Base-by-base conservation (phyloP, 2,113 vertebrate genomes). In the Gobiocypris rarus region DNA sequence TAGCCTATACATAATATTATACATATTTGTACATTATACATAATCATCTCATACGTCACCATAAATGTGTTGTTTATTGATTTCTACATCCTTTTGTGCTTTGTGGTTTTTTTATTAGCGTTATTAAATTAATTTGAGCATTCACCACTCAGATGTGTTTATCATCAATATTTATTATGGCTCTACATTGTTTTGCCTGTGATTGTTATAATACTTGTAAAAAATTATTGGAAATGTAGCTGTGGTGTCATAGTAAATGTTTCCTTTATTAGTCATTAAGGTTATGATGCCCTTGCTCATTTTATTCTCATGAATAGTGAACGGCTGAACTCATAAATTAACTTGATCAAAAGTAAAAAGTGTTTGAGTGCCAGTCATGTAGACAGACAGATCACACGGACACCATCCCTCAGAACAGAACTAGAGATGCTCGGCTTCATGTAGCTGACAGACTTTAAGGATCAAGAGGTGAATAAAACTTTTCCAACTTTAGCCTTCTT, bases 371-470 rank as follows among this genome's bases (percentile, higher is more conserved):
- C 0, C 61, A 63, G 14, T 63, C 10, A 69, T 38, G 31, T 22
- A 3, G 56, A 59, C 56, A 38, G 26, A 69, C 34, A 69, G 65
- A 78, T 61, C 19, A 78, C 8, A 48, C 4, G 2, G 58, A 48
- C 6, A 70, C 19, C 22, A 54, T 14, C 41, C 15, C 34, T 7
- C 17, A 31, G 26, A 70, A 22, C 52, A 54, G 17, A 54, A 54
- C 19, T 28, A 13, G 10, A 56, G 31, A 31, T 19, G 41, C 17
- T 38, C 4, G 11, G 22, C 26, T 54, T 67, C 26, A 65, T 34
- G 63, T 34, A 34, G 28, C 43, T 50, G 67, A 82, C 81, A 28
- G 52, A 71, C 7, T 56, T 52, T 54, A 48, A 73, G 80, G 43
- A 65, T 48, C 19, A 31, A n/a, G 73, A 83, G 58, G 56, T 52